phyloP scores from a whole-genome alignment of 2,113 vertebrate genomes.

The Cynoglossus semilaevis region DNA sequence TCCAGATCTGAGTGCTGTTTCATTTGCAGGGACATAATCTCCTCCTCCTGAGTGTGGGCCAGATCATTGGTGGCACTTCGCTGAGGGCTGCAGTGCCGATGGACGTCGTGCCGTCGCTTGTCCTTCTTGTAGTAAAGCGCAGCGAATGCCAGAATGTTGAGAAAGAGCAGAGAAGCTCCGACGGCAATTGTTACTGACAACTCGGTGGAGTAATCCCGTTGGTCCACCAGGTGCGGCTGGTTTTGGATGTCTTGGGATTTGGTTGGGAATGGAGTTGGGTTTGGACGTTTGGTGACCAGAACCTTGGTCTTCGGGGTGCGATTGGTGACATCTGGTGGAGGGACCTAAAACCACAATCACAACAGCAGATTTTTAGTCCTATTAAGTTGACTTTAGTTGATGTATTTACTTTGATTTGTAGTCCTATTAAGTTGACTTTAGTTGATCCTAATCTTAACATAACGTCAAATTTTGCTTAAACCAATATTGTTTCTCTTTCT shows the following conservation, averaged over 20 bases:
- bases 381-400: too few species aligned
- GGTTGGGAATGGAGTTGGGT: slow-evolving; percentile 92
- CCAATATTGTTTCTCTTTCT: too few species aligned
- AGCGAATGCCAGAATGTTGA: slow-evolving; percentile 97
- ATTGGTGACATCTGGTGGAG: slow-evolving; percentile 90
- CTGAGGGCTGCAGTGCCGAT: slow-evolving; percentile 94
- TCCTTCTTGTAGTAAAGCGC: slow-evolving; percentile 99
- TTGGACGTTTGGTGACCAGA: slow-evolving; percentile 80
- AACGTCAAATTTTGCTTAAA: too few species aligned
- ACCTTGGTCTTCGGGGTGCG: slow-evolving; percentile 88
- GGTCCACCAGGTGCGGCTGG: slow-evolving; percentile 94
- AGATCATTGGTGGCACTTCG: slow-evolving; percentile 90
- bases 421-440: too few species aligned
- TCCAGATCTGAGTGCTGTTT: slow-evolving; percentile 98
- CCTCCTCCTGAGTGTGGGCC: slow-evolving; percentile 96
- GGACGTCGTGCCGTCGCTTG: slow-evolving; percentile 94
- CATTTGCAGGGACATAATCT: slow-evolving; percentile 99
- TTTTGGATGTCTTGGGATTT: slow-evolving; percentile 91
- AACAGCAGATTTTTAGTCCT: background rate
- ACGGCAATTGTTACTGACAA: slow-evolving; percentile 96
- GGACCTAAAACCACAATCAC: slow-evolving; percentile 69
- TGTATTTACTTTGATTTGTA: too few species aligned
- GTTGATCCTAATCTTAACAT: too few species aligned
- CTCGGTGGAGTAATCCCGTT: slow-evolving; percentile 97
- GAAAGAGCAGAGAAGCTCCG: slow-evolving; percentile 93